Evolutionary conservation across 2,797 vertebrate species (phyloP), one percentile per base, ranked within the genome.

Genomic region (Orestias chungarensis): DNA sequence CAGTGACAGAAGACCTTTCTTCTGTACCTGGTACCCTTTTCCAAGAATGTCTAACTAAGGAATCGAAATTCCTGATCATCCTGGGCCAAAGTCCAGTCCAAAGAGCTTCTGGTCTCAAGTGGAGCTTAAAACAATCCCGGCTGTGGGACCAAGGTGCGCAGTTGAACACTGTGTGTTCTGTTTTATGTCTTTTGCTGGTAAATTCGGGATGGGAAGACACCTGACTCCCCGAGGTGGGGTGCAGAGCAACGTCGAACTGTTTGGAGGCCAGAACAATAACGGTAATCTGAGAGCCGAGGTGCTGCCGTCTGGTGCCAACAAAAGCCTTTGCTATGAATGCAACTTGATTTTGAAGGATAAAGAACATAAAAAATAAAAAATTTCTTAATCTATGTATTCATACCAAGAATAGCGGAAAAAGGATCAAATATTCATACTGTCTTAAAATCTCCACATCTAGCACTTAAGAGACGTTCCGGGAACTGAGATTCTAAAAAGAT

Each of bases 201-300:
- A 11, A 79, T 76, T 47, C 31, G 77, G 78, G 80, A 74, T 78
- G 65, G 2, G 42, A 71, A 73, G 73, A 44, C 57, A 79, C 55
- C 47, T 14, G 73, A 84, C 55, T 77, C 75, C 77, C 66, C 52
- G 23, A 2, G 71, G 29, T 23, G 18, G 55, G 73, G 59, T 31
- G 68, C n/a, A 38, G 67, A 47, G 64, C 57, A 40, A 55, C 69
- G 61, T 69, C 18, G 42, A 46, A 12, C 42, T 27, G 54, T 46
- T 12, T n/a, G 3, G 66, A 64, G 62, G 35, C 44, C 20, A n/a
- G 40, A 1, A 79, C 69, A 78, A 73, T 1, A 43, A 65, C 46
- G 23, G 81, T 49, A 82, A 78, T 67, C 47, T 71, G 17, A 83
- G 71, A 79, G 25, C 0, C 6, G 27, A 25, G 33, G 25, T 6